Evolutionary conservation across 2,113 vertebrate species (phyloP).

Genomic region (Ceyx melanurus): DNA sequence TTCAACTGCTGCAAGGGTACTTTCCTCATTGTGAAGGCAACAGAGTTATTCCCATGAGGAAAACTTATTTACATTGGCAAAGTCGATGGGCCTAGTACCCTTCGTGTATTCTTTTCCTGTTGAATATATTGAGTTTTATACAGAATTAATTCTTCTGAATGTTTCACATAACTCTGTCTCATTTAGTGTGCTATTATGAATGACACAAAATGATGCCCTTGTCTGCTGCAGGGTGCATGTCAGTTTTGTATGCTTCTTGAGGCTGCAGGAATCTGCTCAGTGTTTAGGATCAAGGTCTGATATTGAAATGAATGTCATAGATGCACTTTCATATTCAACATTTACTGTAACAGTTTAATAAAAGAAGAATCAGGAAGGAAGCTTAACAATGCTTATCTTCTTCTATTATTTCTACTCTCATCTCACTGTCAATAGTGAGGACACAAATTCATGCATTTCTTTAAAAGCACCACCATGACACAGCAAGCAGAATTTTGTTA

Average conservation of each 20-base stretch:
- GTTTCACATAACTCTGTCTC: background rate
- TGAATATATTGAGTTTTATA: background rate
- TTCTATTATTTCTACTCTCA: background rate
- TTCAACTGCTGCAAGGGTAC: background rate
- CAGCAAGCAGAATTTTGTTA: background rate
- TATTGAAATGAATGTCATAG: background rate
- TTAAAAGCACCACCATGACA: background rate
- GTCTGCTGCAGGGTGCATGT: background rate
- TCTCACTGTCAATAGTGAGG: background rate
- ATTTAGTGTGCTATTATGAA: background rate
- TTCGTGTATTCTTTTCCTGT: background rate
- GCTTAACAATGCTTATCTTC: background rate
- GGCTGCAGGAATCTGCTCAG: background rate
- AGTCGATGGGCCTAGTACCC: background rate
- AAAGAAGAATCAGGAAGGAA: background rate
- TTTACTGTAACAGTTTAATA: background rate
- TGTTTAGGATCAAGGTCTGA: background rate
- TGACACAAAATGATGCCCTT: accelerated
- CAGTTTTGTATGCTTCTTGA: background rate
- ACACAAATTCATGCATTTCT: background rate
- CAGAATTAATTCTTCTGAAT: background rate
- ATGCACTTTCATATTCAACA: background rate
- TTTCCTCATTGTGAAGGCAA: background rate
- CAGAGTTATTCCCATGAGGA: background rate
- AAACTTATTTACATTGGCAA: background rate